Conservation (phyloP, 1,140 invertebrate species). For the Hypothenemus hampei region DNA sequence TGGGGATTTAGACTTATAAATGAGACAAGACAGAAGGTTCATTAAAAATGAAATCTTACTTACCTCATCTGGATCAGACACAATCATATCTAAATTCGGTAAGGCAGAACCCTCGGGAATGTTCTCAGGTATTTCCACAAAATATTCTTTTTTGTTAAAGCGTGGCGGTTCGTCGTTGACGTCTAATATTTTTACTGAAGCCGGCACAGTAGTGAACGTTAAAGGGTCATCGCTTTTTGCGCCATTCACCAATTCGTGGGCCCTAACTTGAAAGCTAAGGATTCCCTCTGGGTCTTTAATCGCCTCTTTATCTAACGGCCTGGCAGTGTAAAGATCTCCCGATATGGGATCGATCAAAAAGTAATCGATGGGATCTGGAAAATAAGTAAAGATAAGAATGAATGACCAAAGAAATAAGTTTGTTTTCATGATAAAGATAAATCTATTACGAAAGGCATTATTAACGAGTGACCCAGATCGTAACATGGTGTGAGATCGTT, state of each 20-base stretch:
- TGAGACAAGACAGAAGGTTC: no score
- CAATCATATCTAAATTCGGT: slow-evolving; percentile 78
- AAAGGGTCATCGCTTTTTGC: slow-evolving; percentile 59
- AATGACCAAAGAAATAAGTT: no score
- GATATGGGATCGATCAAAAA: slow-evolving; percentile 72
- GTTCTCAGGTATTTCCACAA: slow-evolving; percentile 75
- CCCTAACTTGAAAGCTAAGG: slow-evolving; percentile 66
- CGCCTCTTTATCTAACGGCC: slow-evolving; percentile 77
- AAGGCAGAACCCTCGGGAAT: slow-evolving; percentile 74
- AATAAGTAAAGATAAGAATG: background rate
- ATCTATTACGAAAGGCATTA: no score
- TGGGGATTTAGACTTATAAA: no score
- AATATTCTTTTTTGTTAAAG: slow-evolving; percentile 77
- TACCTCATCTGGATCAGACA: slow-evolving; percentile 80
- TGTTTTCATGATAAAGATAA: no score
- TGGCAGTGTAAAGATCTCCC: slow-evolving; percentile 77
- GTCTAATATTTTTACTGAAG: slow-evolving; percentile 81
- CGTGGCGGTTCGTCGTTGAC: slow-evolving; percentile 90
- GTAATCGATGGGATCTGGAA: slow-evolving; percentile 78
- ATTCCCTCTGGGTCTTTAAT: slow-evolving; percentile 72
- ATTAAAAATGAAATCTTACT: slow-evolving; percentile 35
- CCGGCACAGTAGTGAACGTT: slow-evolving; percentile 62
- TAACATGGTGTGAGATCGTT: no score
- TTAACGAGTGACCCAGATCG: no score
- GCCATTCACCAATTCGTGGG: slow-evolving; percentile 71